These are phyloP conservation scores for Microctonus brassicae DNA, from an alignment of 2,888 invertebrate genomes.

Conservation along the genomic window DNA sequence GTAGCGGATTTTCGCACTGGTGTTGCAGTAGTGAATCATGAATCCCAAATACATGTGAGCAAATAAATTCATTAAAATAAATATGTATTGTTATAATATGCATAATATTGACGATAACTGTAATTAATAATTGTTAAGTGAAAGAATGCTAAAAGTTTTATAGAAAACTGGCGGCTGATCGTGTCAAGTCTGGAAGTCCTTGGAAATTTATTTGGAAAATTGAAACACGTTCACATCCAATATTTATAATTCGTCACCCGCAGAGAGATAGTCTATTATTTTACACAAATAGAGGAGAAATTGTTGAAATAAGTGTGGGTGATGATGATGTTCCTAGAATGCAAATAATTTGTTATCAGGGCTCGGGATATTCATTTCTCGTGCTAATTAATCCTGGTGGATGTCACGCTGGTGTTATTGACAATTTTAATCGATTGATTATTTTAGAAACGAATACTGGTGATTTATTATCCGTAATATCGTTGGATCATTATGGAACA, in stretches of 20 bases:
- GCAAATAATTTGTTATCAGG: conserved; percentile 42
- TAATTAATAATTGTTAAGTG: too few relatives aligned
- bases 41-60: conserved; percentile 49
- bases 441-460: conserved; percentile 51
- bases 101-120: neutral
- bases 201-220: conserved; percentile 54
- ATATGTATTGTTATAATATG: neutral
- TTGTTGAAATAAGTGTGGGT: conserved; percentile 47
- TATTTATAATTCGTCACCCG: conserved; percentile 40
- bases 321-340: conserved; percentile 46
- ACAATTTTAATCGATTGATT: conserved; percentile 45
- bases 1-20: conserved; percentile 47
- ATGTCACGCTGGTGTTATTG: conserved; percentile 41
- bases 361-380: conserved; percentile 40
- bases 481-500: conserved; percentile 51
- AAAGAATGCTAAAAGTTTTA: conserved; percentile 51
- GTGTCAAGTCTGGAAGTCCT: conserved; percentile 35
- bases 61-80: neutral
- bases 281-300: conserved; percentile 47
- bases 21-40: conserved; percentile 46
- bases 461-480: conserved; percentile 32
- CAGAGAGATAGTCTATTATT: conserved; percentile 52
- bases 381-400: conserved; percentile 37
- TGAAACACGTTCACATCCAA: conserved; percentile 45
- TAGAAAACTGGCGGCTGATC: conserved; percentile 47